Evolutionary conservation across 2,888 invertebrate species (phyloP).

Genomic region (Hipparchia sbordonii): DNA sequence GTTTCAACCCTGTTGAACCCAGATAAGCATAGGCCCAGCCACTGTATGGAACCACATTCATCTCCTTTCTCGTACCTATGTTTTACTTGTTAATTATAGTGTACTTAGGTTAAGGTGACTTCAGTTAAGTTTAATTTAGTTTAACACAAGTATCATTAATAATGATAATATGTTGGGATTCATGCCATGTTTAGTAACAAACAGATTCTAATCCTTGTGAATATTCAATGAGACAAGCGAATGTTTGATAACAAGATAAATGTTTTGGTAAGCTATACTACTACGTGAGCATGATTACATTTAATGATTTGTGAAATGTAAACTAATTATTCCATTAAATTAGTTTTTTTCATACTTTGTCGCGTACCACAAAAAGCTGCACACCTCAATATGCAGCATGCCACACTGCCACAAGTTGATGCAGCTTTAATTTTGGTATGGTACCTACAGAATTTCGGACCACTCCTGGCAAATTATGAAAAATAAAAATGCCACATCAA

Average conservation of each 20-base stretch:
- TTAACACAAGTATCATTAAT: constrained; percentile 5
- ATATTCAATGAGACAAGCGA: constrained; percentile 14
- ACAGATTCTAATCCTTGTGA: constrained; percentile 16
- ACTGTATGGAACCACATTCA: too few species aligned
- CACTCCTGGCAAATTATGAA: too few species aligned
- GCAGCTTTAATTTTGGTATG: too few species aligned
- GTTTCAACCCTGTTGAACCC: too few species aligned
- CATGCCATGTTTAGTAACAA: constrained; percentile 4
- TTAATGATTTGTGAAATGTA: background rate
- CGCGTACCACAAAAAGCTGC: too few species aligned
- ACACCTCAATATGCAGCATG: too few species aligned
- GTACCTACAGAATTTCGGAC: background rate
- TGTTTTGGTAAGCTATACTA: background rate
- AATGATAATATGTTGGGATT: constrained; percentile 8
- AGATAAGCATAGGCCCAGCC: too few species aligned
- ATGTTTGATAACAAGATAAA: constrained; percentile 4
- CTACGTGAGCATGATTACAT: background rate
- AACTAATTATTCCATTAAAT: background rate
- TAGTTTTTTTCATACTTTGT: too few species aligned
- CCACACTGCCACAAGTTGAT: background rate
- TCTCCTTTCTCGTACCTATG: too few species aligned
- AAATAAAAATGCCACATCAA: background rate
- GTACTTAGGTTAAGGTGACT: background rate
- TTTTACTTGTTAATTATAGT: too few species aligned
- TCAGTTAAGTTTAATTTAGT: background rate